Evolutionary conservation across 92 coral and sea anemone genomes (phyloP).

Genomic region (Epizoanthus ramosus): DNA sequence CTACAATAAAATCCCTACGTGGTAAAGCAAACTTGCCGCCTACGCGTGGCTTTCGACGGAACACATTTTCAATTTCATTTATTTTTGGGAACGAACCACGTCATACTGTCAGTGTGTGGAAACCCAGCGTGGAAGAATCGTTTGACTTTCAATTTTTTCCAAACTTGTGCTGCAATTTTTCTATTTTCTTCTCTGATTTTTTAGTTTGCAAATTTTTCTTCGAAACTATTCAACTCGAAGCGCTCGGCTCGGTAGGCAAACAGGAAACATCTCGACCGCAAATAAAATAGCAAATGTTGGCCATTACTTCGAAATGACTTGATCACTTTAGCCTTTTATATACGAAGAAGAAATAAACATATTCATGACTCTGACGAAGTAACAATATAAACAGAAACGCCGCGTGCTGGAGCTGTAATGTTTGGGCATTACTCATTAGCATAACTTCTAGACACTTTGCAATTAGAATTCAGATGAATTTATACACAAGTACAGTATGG

Average conservation of each 20-base stretch:
- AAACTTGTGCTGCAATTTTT: no score
- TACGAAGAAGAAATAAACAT: background rate
- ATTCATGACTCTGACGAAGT: background rate
- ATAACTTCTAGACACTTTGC: constrained; percentile 74
- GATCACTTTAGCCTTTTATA: background rate
- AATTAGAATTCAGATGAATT: constrained; percentile 59
- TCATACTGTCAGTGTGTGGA: no score
- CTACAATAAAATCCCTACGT: background rate
- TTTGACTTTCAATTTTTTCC: no score
- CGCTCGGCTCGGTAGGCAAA: background rate
- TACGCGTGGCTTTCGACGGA: background rate
- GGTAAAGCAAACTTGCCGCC: background rate
- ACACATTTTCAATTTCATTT: no score
- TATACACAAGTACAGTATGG: constrained; percentile 53
- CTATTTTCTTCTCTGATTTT: no score
- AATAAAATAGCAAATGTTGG: constrained; percentile 1
- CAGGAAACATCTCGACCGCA: constrained; percentile 4
- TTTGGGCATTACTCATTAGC: constrained; percentile 65
- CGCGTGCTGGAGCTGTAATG: background rate
- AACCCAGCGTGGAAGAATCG: no score
- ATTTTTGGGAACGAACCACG: no score
- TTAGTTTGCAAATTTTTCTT: no score
- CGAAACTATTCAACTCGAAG: no score
- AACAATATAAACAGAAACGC: constrained; percentile 47
- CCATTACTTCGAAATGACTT: background rate